phyloP scores from a whole-genome alignment of 2,888 invertebrate genomes.

The Ischnus inquisitorius region DNA sequence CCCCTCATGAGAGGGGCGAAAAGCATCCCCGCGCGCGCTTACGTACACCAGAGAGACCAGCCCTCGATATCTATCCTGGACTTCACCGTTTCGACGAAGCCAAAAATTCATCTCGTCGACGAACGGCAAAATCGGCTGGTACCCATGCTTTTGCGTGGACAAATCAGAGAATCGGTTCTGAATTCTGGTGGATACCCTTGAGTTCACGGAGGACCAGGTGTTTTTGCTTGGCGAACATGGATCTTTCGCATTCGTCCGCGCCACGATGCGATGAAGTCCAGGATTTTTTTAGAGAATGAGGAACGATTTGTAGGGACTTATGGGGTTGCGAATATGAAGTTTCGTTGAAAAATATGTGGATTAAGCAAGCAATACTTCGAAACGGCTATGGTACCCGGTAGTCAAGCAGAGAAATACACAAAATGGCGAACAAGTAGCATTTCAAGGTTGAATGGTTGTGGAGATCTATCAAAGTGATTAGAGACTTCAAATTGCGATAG shows the following conservation, averaged over 20 bases:
- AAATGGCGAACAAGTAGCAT: not conserved
- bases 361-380: not conserved
- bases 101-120: not conserved
- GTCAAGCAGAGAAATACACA: not conserved
- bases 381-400: not conserved
- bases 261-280: too few relatives aligned
- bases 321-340: not conserved
- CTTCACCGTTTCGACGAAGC: conserved; percentile 1
- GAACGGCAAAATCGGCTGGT: not conserved
- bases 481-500: not conserved
- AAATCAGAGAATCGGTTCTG: not conserved
- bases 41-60: conserved; percentile 80
- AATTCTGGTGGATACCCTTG: not conserved
- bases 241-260: too few relatives aligned
- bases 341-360: not conserved
- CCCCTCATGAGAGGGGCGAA: conserved; percentile 76
- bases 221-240: too few relatives aligned
- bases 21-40: conserved; percentile 68
- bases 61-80: conserved; percentile 69
- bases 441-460: not conserved
- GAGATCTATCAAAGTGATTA: not conserved
- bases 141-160: not conserved
- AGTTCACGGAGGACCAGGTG: too few relatives aligned
- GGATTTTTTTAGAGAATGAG: not conserved
- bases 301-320: not conserved